Evolutionary conservation across 1,140 invertebrate species (phyloP).

Genomic region (Contarinia nasturtii): DNA sequence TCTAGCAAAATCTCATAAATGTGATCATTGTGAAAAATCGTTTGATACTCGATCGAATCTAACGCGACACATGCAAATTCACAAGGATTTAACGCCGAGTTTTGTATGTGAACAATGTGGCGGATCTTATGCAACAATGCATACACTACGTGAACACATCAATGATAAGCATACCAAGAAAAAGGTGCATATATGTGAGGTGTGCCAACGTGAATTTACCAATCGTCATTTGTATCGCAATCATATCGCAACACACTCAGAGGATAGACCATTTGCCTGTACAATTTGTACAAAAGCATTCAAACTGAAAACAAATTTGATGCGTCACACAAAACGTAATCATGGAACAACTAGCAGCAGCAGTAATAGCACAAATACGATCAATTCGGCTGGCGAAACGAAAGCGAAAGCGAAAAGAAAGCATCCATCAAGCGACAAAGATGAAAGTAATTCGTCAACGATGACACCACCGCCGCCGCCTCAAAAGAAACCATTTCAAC

Average conservation of each 20-base stretch:
- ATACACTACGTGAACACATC: slow-evolving; percentile 21
- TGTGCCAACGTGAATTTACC: slow-evolving; percentile 20
- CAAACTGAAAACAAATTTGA: no score
- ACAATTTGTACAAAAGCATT: slow-evolving; percentile 40
- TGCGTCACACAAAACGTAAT: no score
- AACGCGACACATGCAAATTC: slow-evolving; percentile 22
- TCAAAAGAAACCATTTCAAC: no score
- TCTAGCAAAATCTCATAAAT: slow-evolving; percentile 9
- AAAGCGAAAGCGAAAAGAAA: no score
- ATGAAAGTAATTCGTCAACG: no score
- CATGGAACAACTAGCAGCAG: no score
- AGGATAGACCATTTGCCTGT: slow-evolving; percentile 70
- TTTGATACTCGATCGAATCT: slow-evolving; percentile 22
- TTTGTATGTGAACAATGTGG: slow-evolving; percentile 23
- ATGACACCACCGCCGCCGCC: no score
- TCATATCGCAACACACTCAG: slow-evolving; percentile 73
- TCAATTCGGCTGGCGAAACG: no score
- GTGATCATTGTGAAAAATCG: slow-evolving; percentile 24
- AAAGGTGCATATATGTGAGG: slow-evolving; percentile 19
- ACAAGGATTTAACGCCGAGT: slow-evolving; percentile 21
- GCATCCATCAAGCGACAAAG: no score
- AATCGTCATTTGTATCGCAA: slow-evolving; percentile 34
- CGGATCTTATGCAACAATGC: slow-evolving; percentile 23
- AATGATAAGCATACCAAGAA: slow-evolving; percentile 21
- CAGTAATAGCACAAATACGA: no score